Evolutionary conservation across 1,140 invertebrate species (phyloP).

Genomic region (Pentalonia nigronervosa): DNA sequence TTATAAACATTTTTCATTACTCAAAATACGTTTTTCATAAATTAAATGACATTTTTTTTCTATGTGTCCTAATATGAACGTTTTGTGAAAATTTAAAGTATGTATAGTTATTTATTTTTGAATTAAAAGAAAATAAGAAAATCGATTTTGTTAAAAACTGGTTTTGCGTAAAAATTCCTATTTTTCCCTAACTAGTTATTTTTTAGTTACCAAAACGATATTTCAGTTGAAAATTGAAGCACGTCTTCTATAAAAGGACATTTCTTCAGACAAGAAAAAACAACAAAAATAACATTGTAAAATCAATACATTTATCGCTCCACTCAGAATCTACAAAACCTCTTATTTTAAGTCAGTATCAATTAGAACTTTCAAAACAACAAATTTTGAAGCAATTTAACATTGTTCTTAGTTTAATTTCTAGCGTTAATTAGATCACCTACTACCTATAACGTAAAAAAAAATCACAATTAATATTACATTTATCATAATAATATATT

Average conservation of each 20-base stretch:
- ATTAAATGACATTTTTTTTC: too few species aligned
- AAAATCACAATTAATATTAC: background rate
- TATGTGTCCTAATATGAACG: too few species aligned
- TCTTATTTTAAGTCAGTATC: background rate
- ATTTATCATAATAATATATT: background rate
- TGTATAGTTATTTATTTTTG: too few species aligned
- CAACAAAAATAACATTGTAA: background rate
- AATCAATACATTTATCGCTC: background rate
- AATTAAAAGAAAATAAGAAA: too few species aligned
- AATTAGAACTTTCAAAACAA: background rate
- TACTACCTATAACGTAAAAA: background rate
- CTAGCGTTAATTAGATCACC: background rate
- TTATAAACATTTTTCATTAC: too few species aligned
- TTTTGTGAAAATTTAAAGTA: too few species aligned
- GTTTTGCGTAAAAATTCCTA: too few species aligned
- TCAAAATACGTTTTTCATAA: too few species aligned
- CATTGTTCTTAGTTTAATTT: background rate
- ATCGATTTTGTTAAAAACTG: too few species aligned
- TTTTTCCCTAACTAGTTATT: too few species aligned
- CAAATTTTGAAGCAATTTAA: background rate
- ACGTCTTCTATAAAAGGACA: background rate
- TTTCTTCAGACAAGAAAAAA: background rate
- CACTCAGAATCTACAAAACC: background rate
- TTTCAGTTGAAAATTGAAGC: background rate
- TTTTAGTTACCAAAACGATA: background rate